phyloP scores from a whole-genome alignment of 2,797 vertebrate genomes.

The Malurus splendens region DNA sequence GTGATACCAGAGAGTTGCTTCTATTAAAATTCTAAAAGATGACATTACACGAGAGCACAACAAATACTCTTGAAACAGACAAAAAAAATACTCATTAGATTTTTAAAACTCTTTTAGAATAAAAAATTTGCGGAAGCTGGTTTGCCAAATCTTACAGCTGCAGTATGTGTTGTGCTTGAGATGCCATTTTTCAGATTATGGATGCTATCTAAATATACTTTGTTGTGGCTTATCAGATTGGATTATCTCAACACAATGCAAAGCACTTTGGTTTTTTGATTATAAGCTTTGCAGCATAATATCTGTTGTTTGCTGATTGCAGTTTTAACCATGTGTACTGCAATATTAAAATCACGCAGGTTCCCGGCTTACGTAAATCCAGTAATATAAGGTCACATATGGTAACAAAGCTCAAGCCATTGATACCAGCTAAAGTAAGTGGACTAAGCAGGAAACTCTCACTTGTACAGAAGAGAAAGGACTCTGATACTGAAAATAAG shows the following conservation, averaged over 20 bases:
- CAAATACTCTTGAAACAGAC: background rate
- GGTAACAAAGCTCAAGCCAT: conserved; percentile 61
- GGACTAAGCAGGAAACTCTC: conserved; percentile 80
- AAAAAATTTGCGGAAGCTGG: background rate
- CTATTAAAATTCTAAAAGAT: background rate
- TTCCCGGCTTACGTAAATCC: conserved; percentile 76
- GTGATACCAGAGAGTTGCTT: background rate
- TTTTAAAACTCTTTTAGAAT: background rate
- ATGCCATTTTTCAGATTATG: background rate
- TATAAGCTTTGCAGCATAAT: background rate
- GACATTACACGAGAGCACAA: background rate
- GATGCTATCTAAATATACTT: background rate
- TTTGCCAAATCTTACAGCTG: background rate
- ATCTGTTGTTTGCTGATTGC: background rate
- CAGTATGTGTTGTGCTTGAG: background rate
- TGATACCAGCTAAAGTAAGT: conserved; percentile 81
- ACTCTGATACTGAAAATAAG: conserved; percentile 79
- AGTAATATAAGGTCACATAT: conserved; percentile 37
- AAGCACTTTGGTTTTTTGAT: background rate
- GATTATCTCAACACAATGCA: background rate
- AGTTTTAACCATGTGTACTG: background rate
- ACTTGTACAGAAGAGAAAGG: conserved; percentile 42
- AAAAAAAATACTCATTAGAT: background rate
- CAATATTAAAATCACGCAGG: conserved; percentile 62
- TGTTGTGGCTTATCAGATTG: background rate